Evolutionary conservation across 2,888 invertebrate genomes (phyloP), one percentile per base, ranked within the genome.

Genomic region (Dasypolia templi): DNA sequence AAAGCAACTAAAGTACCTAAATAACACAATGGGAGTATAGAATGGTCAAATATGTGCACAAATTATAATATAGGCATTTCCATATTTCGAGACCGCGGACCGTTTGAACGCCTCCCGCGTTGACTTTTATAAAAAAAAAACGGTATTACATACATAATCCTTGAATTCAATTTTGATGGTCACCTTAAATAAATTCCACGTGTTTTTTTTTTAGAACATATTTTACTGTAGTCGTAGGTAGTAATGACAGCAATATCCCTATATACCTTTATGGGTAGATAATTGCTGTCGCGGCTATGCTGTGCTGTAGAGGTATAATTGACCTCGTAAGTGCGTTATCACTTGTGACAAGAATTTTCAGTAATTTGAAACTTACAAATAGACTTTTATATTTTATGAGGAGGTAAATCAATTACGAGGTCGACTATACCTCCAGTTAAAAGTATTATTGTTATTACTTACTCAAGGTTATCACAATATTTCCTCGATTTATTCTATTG

Each of bases 141-240:
- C n/a, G 14, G 44, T 42, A 59, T 63, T 39, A 51, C 35, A 53
- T 46, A 65, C n/a, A n/a, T n/a, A 68, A 75, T 69, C 69, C 55
- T 82, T 70, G 69, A 70, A 64, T 68, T 68, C 6, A 67, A 58
- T 19, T 59, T 61, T 67, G 58, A 14, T 35, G 42, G 55, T 56
- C 49, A 64, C 46, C 55, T 65, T n/a, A 39, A 51, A 35, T 56
- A 42, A 32, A 49, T 58, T 72, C 67, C 71, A 74, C 78, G 79
- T 85, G 77, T 62, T 32, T n/a, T 58, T 76, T 75, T 77, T 80
- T 72, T 42, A n/a, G 19, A 26, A 39, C 17, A 32, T 17, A 32
- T 32, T 22, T 29, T 32, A n/a, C n/a, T 44, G 3, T 51, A n/a
- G n/a, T 12, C 42, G 29, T 49, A n/a, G 26, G 55, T 68, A 59